Conservation (phyloP, 2,888 invertebrate genomes). For the Eristalinus aeneus region DNA sequence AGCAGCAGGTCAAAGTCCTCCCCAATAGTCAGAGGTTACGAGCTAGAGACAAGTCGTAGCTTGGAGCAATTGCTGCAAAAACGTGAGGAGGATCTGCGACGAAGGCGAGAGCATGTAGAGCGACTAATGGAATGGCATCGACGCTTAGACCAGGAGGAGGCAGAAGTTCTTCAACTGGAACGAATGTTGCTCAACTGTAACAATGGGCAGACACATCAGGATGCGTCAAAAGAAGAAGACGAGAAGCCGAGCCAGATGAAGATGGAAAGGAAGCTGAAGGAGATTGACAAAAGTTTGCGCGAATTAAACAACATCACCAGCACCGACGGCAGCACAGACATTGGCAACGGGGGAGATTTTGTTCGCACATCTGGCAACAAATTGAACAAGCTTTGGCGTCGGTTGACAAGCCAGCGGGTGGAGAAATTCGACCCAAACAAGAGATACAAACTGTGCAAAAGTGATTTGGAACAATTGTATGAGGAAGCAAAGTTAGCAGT, state of each 20-base stretch:
- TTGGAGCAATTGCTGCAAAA: conserved; percentile 78
- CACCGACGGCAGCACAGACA: conserved; percentile 52
- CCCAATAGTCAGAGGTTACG: conserved; percentile 73
- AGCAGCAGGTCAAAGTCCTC: conserved; percentile 59
- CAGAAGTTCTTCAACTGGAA: conserved; percentile 81
- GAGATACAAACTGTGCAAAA: conserved; percentile 79
- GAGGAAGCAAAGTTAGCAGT: conserved; percentile 79
- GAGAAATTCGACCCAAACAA: conserved; percentile 79
- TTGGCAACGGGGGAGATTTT: conserved; percentile 69
- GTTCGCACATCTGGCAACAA: conserved; percentile 77
- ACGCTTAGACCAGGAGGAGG: conserved; percentile 82
- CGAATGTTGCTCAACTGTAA: conserved; percentile 75
- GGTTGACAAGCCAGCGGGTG: conserved; percentile 79
- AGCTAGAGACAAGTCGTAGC: conserved; percentile 73
- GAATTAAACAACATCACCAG: conserved; percentile 74
- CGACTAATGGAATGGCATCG: conserved; percentile 82
- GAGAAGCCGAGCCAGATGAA: conserved; percentile 58
- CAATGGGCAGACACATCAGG: conserved; percentile 57
- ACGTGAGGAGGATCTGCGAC: conserved; percentile 81
- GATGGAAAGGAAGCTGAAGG: conserved; percentile 75
- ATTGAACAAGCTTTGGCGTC: conserved; percentile 81
- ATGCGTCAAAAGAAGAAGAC: background rate
- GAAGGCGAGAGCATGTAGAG: conserved; percentile 81
- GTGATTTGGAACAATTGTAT: conserved; percentile 79
- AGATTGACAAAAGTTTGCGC: conserved; percentile 76